Percentiles rank a stretch among this genome's conserved stretches.
These are phyloP conservation scores for Globodera ellingtonae DNA, from an alignment of 1,140 invertebrate genomes.

Conservation along the genomic window DNA sequence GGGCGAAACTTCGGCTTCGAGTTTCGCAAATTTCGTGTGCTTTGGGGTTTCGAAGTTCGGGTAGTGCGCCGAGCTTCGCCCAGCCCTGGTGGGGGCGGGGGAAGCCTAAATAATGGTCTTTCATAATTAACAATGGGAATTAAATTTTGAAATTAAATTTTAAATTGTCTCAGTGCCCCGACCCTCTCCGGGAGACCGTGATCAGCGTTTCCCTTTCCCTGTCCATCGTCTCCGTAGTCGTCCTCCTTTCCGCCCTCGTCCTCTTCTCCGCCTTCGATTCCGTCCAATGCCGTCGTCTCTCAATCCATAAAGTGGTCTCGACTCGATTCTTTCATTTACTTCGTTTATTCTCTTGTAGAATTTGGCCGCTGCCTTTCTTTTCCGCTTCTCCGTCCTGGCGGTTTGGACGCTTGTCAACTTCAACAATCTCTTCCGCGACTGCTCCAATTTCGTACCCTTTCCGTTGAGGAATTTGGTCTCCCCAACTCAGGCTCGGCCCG, in stretches of 20 bases:
- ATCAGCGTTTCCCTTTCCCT: constrained; percentile 58
- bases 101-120: too few relatives aligned
- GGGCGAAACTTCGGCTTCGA: too few relatives aligned
- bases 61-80: too few relatives aligned
- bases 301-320: constrained; percentile 66
- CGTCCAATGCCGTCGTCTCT: constrained; percentile 62
- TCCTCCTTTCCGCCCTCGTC: constrained; percentile 57
- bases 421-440: constrained; percentile 62
- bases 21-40: too few relatives aligned
- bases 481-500: too few relatives aligned
- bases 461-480: constrained; percentile 44
- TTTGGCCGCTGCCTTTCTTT: constrained; percentile 68
- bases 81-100: constrained; percentile 1
- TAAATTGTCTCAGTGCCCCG: constrained; percentile 57
- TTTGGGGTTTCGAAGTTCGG: too few relatives aligned
- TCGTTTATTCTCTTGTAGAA: constrained; percentile 45
- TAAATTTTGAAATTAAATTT: constrained; percentile 11
- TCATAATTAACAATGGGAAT: background rate
- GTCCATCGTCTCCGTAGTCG: constrained; percentile 58
- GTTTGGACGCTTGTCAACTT: constrained; percentile 57
- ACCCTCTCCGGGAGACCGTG: constrained; percentile 57
- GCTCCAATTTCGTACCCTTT: constrained; percentile 51
- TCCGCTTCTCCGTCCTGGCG: constrained; percentile 64
- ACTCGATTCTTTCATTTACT: background rate
- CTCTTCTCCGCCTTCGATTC: constrained; percentile 64